Base-by-base conservation (phyloP, 2,113 vertebrate species). In the Pimephales promelas region DNA sequence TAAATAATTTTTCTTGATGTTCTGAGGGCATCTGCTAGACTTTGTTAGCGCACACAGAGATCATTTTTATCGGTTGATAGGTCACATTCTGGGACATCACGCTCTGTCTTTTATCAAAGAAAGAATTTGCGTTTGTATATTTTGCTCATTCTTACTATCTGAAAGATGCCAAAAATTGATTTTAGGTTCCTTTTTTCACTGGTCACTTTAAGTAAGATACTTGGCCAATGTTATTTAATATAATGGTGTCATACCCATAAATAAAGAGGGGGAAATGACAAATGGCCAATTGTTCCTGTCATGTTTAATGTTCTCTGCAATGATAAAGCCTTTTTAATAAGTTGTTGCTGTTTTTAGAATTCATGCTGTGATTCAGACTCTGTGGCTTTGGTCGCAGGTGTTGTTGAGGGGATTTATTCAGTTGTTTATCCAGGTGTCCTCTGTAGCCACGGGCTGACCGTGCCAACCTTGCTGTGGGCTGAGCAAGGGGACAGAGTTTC, bases 401-500 rank as follows among this genome's bases (percentile, higher is more conserved):
- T 79, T 71, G 22, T 31, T 59, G 47, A 45, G 62, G 49, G 40
- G 75, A 84, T 84, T 84, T 84, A 78, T 64, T 84, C 47, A 78
- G 14, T 66, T 81, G 64, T 79, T 79, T 79, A 34, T 79, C 73
- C 86, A 78, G 86, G 86, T 87, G 79, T 83, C 47, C 49, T 79
- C 66, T 68, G 74, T 66, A 36, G 82, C 84, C 75, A 4, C 45
- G 8, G 68, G 83, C 83, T 76, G 79, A 36, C 68, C 54, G 22
- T 78, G 66, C 66, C 54, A 81, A 79, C 86, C 86, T 87, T 87
- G 86, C 86, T 73, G 36, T 8, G 13, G 75, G 83, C 76, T 68
- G 62, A 82, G 57, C 75, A 78, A 31, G 57, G 66, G 56, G 72
- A 11, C 43, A 59, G 79, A 52, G 43, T 70, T 76, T 81, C 36